phyloP scores from a whole-genome alignment of 2,888 invertebrate species.

The Pandemis cinnamomeana region DNA sequence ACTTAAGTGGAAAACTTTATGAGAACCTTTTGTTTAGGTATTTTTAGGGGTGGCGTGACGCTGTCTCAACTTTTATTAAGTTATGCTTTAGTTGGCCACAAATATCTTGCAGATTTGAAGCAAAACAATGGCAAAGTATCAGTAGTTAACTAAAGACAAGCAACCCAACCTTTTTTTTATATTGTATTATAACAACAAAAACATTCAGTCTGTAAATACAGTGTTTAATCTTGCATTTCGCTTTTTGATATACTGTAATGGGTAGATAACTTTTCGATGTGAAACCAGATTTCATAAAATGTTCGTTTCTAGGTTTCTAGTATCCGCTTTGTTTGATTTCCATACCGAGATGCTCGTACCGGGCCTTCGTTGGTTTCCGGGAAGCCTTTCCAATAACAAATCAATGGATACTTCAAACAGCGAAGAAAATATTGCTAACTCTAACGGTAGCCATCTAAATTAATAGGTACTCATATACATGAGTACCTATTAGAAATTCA shows the following conservation, averaged over 20 bases:
- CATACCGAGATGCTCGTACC: background rate
- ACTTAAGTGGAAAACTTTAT: constrained; percentile 65
- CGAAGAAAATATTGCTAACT: constrained; percentile 4
- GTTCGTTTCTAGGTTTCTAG: background rate
- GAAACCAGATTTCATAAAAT: background rate
- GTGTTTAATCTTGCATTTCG: no score
- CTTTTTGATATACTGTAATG: no score
- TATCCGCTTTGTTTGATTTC: background rate
- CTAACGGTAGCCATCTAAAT: background rate
- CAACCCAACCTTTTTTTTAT: no score
- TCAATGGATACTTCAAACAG: constrained; percentile 34
- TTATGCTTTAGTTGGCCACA: constrained; percentile 9
- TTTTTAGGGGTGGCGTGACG: constrained; percentile 13
- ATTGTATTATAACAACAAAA: no score
- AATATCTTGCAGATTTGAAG: background rate
- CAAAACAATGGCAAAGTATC: background rate
- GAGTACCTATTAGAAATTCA: no score
- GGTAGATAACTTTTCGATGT: no score
- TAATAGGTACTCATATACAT: background rate
- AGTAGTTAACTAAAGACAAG: no score
- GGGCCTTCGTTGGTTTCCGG: constrained; percentile 32
- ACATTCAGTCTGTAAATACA: no score
- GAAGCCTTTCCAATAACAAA: constrained; percentile 35
- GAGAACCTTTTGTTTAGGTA: constrained; percentile 34
- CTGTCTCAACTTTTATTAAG: constrained; percentile 3